Base-by-base conservation (phyloP, 2,113 vertebrate genomes). In the Aspidoscelis tigris region DNA sequence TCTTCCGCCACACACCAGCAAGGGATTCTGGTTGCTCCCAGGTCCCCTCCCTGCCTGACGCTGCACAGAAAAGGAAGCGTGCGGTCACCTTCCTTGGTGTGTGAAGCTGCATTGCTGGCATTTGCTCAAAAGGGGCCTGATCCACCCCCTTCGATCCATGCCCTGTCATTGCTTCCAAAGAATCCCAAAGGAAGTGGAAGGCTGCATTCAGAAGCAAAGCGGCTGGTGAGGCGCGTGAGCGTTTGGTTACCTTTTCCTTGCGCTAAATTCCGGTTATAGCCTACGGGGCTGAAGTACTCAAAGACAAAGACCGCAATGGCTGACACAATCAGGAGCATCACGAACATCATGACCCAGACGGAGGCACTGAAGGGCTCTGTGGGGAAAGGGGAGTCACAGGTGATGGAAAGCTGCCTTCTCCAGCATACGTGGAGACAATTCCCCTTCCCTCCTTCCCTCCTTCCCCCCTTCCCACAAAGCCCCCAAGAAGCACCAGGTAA, bases 341-440 rank as follows among this genome's bases (percentile, higher is more conserved):
- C 98, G 89, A 99, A 99, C 99, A 99, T 99, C 99, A 99, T 99
- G 94, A 99, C 98, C 99, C 99, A 99, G 91, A 99, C 99, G 18
- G 98, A 98, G 83, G 99, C 99, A 90, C 99, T 99, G 96, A 99
- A 99, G 43, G 99, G 99, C 89, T 99, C 99, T 99, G 96, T 64
- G 90, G 91, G 7, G 79, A 93, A 47, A 91, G 3, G 87, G 81
- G 79, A 89, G 85, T 18, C 10, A 8, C 26, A 83, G 72, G 89
- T 93, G 69, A 88, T 89, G 76, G 84, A n/a, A 83, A 78, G 2
- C 9, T 43, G 61, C 50, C 11, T 41, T 10, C 53, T n/a, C 33
- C 55, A 1, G 61, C 3, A 41, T 61, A 12, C 58, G 3, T 3
- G 26, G 66, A 68, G 66, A 68, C 26, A 26, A 26, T 68, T 24